A percentile compares a stretch with the other conserved stretches of the same genome.
Evolutionary conservation across 2,888 invertebrate species (phyloP).

Genomic region (Melolontha melolontha): DNA sequence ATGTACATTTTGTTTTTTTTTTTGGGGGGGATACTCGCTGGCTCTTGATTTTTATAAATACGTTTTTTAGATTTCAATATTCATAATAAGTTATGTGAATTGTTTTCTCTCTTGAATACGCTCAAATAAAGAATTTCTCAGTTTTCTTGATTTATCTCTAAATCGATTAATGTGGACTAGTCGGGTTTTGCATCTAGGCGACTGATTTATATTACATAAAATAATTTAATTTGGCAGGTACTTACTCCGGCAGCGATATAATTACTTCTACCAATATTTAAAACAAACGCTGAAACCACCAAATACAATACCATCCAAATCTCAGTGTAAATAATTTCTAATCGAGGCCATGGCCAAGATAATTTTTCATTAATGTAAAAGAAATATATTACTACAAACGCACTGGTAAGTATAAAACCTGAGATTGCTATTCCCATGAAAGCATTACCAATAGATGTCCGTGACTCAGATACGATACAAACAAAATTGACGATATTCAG

Average conservation of each 20-base stretch:
- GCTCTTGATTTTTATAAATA: no score
- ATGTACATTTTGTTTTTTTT: no score
- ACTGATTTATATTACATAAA: no score
- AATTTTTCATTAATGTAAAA: conserved; percentile 22
- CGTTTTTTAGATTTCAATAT: no score
- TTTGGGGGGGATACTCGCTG: no score
- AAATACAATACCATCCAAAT: conserved; percentile 34
- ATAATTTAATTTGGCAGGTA: background rate
- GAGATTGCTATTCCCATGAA: conserved; percentile 30
- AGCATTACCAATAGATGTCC: background rate
- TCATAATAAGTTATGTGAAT: no score
- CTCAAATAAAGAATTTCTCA: no score
- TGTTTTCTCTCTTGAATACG: no score
- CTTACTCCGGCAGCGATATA: conserved; percentile 40
- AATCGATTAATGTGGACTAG: no score
- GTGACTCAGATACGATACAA: conserved; percentile 9
- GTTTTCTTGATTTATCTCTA: no score
- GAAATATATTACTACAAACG: conserved; percentile 21
- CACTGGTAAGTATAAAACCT: conserved; percentile 22
- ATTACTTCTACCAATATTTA: conserved; percentile 2
- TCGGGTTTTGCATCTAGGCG: no score
- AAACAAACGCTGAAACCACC: conserved; percentile 24
- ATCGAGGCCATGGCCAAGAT: conserved; percentile 23
- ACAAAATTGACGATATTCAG: conserved; percentile 22
- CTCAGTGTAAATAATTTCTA: conserved; percentile 30